These are phyloP conservation scores for Spodoptera littoralis DNA, from an alignment of 2,888 invertebrate genomes.

Conservation along the genomic window DNA sequence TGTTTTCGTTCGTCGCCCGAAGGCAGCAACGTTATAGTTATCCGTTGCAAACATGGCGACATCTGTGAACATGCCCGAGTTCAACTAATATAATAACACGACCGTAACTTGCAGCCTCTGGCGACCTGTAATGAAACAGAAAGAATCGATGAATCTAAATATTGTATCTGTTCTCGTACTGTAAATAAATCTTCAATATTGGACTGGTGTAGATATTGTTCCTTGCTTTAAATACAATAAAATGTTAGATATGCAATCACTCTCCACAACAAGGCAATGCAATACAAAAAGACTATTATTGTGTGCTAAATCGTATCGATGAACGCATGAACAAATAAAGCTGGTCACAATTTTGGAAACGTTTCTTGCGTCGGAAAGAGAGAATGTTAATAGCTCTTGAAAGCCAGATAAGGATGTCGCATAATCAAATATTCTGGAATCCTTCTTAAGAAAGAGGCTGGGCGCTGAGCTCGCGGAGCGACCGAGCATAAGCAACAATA, in stretches of 20 bases:
- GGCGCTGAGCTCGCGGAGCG: slow-evolving; percentile 62
- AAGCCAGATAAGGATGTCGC: slow-evolving; percentile 80
- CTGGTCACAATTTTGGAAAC: slow-evolving; percentile 68
- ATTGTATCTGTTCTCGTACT: slow-evolving; percentile 29
- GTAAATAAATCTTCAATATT: slow-evolving; percentile 43
- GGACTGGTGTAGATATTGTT: slow-evolving; percentile 23
- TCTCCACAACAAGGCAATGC: slow-evolving; percentile 29
- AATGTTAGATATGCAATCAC: slow-evolving; percentile 15
- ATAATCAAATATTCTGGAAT: slow-evolving; percentile 85
- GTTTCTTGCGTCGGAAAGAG: slow-evolving; percentile 64
- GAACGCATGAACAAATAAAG: slow-evolving; percentile 62
- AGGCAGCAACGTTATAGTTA: slow-evolving; percentile 71
- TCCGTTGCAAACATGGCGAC: slow-evolving; percentile 72
- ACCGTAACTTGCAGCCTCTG: slow-evolving; percentile 66
- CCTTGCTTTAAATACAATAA: slow-evolving; percentile 12
- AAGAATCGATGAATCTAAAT: slow-evolving; percentile 40
- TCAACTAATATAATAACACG: slow-evolving; percentile 81
- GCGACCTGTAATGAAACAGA: slow-evolving; percentile 72
- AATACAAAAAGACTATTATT: slow-evolving; percentile 52
- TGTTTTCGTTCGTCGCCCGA: slow-evolving; percentile 70
- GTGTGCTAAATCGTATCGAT: slow-evolving; percentile 58
- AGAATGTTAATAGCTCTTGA: slow-evolving; percentile 79
- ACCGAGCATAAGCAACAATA: slow-evolving; percentile 83
- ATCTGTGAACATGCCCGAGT: slow-evolving; percentile 74
- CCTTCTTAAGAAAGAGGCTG: slow-evolving; percentile 78